phyloP scores from a whole-genome alignment of 2,888 invertebrate species.

The Linnaemya vulpina region DNA sequence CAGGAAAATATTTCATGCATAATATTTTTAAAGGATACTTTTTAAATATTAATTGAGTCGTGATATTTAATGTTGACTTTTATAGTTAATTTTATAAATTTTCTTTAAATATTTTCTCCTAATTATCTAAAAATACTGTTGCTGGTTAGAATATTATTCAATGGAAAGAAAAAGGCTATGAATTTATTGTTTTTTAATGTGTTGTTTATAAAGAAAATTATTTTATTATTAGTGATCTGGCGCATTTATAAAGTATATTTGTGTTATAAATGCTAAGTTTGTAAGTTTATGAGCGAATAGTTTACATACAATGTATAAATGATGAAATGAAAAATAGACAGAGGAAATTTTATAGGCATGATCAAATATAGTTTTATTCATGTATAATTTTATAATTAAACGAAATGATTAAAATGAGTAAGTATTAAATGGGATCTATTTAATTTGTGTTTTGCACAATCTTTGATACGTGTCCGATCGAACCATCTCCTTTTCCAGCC shows the following conservation, averaged over 20 bases:
- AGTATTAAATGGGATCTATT: background rate
- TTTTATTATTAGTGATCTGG: background rate
- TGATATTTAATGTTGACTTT: background rate
- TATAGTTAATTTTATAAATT: background rate
- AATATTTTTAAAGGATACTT: slow-evolving; percentile 43
- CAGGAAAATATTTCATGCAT: slow-evolving; percentile 83
- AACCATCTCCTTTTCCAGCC: too few relatives aligned
- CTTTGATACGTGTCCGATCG: background rate
- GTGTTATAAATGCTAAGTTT: background rate
- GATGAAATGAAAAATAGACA: background rate
- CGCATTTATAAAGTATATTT: slow-evolving; percentile 4
- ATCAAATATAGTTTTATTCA: background rate
- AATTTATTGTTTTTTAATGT: background rate
- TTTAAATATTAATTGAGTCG: background rate
- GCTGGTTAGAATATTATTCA: slow-evolving; percentile 47
- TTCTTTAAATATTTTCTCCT: background rate
- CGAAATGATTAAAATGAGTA: background rate
- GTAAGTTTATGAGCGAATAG: background rate
- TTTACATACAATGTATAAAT: background rate
- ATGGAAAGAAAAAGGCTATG: slow-evolving; percentile 18
- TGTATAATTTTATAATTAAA: background rate
- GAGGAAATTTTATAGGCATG: background rate
- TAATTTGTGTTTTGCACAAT: background rate
- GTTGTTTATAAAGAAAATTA: background rate
- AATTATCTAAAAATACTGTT: slow-evolving; percentile 39